A percentile compares a stretch with the other conserved stretches of the same genome.
These are phyloP conservation scores for Gopherus flavomarginatus DNA, from an alignment of 2,113 vertebrate species.

Conservation along the genomic window DNA sequence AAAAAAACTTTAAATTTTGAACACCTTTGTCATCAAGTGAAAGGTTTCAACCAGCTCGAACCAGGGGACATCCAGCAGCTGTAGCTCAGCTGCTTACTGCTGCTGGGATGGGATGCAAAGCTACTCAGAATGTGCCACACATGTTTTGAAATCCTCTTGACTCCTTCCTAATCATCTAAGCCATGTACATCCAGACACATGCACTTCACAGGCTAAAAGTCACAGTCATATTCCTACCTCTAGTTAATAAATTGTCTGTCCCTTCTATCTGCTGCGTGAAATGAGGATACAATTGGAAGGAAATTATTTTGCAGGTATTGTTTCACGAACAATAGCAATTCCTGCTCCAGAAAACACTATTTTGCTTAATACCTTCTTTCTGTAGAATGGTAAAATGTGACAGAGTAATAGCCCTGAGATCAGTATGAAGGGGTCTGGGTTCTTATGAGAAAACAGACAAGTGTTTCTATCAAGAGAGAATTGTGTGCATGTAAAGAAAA, in stretches of 20 bases:
- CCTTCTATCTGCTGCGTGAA: conserved; percentile 37
- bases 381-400: conserved; percentile 69
- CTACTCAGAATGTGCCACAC: rapidly evolving
- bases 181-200: neutral
- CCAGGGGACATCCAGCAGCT: rapidly evolving
- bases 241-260: conserved; percentile 53
- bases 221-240: neutral
- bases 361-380: conserved; percentile 78
- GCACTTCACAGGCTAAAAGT: neutral
- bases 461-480: conserved; percentile 68
- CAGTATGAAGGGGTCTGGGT: conserved; percentile 62
- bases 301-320: conserved; percentile 74
- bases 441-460: conserved; percentile 54
- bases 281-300: conserved; percentile 43
- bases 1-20: neutral
- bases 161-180: neutral
- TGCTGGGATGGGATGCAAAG: rapidly evolving
- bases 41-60: neutral
- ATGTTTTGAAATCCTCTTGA: neutral
- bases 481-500: conserved; percentile 55
- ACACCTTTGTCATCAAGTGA: neutral
- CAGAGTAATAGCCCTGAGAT: conserved; percentile 72
- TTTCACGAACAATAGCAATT: conserved; percentile 79
- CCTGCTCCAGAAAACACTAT: conserved; percentile 66
- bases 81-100: too few relatives aligned